Conservation (phyloP, 2,113 vertebrate species). For the Nerophis ophidion region DNA sequence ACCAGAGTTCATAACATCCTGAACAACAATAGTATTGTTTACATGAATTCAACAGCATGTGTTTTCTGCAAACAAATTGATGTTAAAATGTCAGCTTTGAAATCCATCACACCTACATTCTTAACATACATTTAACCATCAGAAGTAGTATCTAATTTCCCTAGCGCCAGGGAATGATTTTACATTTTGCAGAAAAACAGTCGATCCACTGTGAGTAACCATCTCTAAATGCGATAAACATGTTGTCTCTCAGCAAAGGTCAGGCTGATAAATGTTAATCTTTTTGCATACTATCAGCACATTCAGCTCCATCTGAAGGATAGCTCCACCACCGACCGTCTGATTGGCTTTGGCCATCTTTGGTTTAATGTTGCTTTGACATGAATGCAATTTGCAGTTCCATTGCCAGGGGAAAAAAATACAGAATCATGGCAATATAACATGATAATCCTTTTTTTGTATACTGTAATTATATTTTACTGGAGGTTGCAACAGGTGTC, state of each 20-base stretch:
- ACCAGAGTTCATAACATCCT: not conserved
- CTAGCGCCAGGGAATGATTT: not conserved
- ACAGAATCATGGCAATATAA: no score
- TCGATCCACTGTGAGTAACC: conserved; percentile 24
- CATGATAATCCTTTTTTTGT: no score
- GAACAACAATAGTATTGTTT: not conserved
- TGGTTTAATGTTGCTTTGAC: conserved; percentile 3
- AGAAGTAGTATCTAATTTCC: conserved; percentile 1
- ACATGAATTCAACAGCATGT: conserved; percentile 8
- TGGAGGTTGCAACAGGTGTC: no score
- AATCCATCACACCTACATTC: not conserved
- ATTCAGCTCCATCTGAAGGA: conserved; percentile 15
- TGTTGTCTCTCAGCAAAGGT: conserved; percentile 50
- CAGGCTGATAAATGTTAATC: conserved; percentile 51
- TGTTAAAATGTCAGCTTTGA: conserved; percentile 16
- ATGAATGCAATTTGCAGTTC: not conserved
- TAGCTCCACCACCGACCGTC: conserved; percentile 2
- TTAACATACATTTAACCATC: conserved; percentile 7
- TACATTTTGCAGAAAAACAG: conserved; percentile 19
- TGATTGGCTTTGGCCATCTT: conserved; percentile 3
- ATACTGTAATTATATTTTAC: no score
- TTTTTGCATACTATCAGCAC: conserved; percentile 20
- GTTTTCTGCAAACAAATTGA: conserved; percentile 9
- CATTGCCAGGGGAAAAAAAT: no score
- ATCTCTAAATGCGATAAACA: conserved; percentile 35